Percentiles rank a stretch among this genome's conserved stretches.
phyloP scores from a whole-genome alignment of 1,140 invertebrate species.

The Drosophila pandora region DNA sequence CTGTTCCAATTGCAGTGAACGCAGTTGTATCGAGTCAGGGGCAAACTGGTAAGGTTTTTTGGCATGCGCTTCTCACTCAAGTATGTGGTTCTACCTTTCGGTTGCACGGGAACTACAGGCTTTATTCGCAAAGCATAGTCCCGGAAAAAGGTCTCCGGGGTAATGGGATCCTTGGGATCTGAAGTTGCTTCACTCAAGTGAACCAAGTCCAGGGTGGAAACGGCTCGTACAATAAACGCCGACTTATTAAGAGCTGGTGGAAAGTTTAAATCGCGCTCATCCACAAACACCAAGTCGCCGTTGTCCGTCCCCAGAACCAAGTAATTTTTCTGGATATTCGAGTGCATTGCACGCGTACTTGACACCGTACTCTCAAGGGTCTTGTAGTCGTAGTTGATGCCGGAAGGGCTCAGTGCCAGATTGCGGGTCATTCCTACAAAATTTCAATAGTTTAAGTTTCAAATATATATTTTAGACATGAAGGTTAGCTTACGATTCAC shows the following conservation, averaged over 20 bases:
- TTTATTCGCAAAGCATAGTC: conserved; percentile 61
- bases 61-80: conserved; percentile 34
- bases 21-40: conserved; percentile 49
- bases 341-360: conserved; percentile 48
- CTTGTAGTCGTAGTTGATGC: conserved; percentile 28
- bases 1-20: conserved; percentile 66
- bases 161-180: conserved; percentile 1
- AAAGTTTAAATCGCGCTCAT: conserved; percentile 44
- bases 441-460: not conserved
- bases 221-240: conserved; percentile 5
- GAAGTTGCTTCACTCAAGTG: conserved; percentile 17
- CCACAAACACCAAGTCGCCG: conserved; percentile 59
- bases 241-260: conserved; percentile 21
- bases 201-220: conserved; percentile 34
- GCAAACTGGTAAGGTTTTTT: conserved; percentile 19
- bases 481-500: conserved; percentile 25
- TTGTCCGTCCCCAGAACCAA: conserved; percentile 46
- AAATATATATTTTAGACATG: not conserved
- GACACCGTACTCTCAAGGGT: conserved; percentile 45
- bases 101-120: conserved; percentile 26
- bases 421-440: conserved; percentile 42
- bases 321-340: conserved; percentile 45
- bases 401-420: conserved; percentile 46
- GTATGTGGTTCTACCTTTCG: conserved; percentile 7
- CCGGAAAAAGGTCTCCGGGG: conserved; percentile 33